Evolutionary conservation across 2,888 invertebrate genomes (phyloP).

Genomic region (Drosophila borborema): DNA sequence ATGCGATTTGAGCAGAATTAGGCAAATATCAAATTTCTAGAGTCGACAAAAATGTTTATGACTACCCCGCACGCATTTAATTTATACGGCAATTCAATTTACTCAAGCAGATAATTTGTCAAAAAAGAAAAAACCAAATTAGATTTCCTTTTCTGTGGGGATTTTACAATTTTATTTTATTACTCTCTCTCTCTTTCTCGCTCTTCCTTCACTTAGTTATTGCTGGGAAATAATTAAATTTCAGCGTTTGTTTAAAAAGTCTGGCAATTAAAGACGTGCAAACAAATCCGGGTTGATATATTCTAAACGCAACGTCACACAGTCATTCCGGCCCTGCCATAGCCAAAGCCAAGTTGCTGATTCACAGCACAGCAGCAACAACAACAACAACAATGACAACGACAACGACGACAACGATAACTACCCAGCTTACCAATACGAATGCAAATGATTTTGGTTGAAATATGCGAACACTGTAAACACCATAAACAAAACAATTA

Average conservation of each 20-base stretch:
- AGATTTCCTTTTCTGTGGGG: constrained; percentile 21
- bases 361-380: constrained; percentile 21
- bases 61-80: constrained; percentile 14
- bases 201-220: constrained; percentile 6
- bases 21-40: constrained; percentile 31
- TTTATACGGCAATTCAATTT: constrained; percentile 49
- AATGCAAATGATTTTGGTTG: constrained; percentile 5
- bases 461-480: constrained; percentile 32
- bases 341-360: constrained; percentile 35
- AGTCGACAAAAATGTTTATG: constrained; percentile 27
- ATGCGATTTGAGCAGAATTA: constrained; percentile 24
- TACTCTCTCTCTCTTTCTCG: not conserved
- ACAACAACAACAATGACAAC: constrained; percentile 2
- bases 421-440: not conserved
- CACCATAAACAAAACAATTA: constrained; percentile 43
- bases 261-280: constrained; percentile 52
- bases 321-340: constrained; percentile 38
- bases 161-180: constrained; percentile 3
- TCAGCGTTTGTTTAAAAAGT: constrained; percentile 42
- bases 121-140: constrained; percentile 20
- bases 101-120: constrained; percentile 55
- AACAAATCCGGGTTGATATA: constrained; percentile 61
- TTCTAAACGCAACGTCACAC: constrained; percentile 49
- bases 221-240: constrained; percentile 57
- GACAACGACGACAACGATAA: constrained; percentile 3